Percentiles rank a stretch among this genome's conserved stretches.
Evolutionary conservation across 1,140 invertebrate genomes (phyloP).

Genomic region (Lerema accius): DNA sequence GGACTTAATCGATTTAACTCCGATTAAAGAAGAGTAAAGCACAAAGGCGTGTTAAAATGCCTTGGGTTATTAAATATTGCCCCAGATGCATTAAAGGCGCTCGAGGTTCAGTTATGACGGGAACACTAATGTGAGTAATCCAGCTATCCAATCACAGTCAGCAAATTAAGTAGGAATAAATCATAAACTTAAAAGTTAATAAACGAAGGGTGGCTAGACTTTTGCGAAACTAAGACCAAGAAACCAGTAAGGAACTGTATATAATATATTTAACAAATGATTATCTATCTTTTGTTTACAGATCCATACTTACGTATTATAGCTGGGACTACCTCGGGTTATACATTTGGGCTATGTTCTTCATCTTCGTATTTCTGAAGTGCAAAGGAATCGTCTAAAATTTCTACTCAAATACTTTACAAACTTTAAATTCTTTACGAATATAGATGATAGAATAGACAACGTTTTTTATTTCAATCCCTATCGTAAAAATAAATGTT

Average conservation of each 20-base stretch:
- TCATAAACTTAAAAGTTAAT: too few species aligned
- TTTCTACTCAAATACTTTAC: background rate
- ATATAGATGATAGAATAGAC: background rate
- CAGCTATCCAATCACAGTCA: background rate
- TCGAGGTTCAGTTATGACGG: background rate
- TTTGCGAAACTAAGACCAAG: too few species aligned
- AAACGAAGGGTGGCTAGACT: too few species aligned
- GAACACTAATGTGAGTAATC: conserved; percentile 7
- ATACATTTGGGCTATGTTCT: conserved; percentile 1
- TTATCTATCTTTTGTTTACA: background rate
- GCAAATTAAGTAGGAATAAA: background rate
- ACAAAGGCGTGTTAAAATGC: conserved; percentile 4
- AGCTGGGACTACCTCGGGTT: conserved; percentile 1
- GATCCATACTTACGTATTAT: background rate
- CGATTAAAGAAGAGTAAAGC: background rate
- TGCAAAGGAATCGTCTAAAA: background rate
- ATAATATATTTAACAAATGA: too few species aligned
- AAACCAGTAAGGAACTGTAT: too few species aligned
- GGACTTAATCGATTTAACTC: background rate
- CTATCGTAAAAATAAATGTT: too few species aligned
- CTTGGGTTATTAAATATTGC: conserved; percentile 7
- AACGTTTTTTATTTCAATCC: background rate
- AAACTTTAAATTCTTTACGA: too few species aligned
- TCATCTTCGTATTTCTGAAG: conserved; percentile 1
- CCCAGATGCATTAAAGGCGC: conserved; percentile 1